phyloP scores from a whole-genome alignment of 30 jellyfish, hydroid and myxozoan genomes.

The Hydractinia symbiolongicarpus region DNA sequence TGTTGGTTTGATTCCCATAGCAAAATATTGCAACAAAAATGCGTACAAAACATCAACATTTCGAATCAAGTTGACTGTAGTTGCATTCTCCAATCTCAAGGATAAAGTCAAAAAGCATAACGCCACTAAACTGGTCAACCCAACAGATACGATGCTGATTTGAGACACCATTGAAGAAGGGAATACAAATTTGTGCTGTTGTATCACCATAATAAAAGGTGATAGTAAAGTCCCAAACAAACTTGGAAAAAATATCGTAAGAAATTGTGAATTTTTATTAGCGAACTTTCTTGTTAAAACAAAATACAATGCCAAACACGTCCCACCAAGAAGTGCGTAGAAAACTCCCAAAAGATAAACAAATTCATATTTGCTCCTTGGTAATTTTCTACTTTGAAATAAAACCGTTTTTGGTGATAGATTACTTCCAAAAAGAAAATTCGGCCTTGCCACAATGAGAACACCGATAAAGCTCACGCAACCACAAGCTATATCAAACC shows the following conservation, averaged over 20 bases:
- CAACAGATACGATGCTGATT: conserved; percentile 39
- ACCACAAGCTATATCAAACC: conserved; percentile 56
- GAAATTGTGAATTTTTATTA: neutral
- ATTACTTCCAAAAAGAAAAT: conserved; percentile 51
- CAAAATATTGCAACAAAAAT: conserved; percentile 34
- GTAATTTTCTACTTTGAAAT: conserved; percentile 22
- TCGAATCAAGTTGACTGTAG: conserved; percentile 54
- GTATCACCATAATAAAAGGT: conserved; percentile 8
- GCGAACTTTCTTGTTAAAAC: conserved; percentile 54
- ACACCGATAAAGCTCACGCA: conserved; percentile 55
- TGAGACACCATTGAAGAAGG: conserved; percentile 46
- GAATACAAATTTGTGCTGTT: conserved; percentile 19
- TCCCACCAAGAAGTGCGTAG: conserved; percentile 53
- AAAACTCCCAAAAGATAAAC: conserved; percentile 47
- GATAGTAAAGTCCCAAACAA: conserved; percentile 47
- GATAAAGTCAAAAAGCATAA: conserved; percentile 45
- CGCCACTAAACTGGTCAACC: conserved; percentile 45
- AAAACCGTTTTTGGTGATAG: conserved; percentile 14
- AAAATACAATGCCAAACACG: conserved; percentile 55
- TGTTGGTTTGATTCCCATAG: conserved; percentile 17
- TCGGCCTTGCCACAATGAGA: conserved; percentile 58
- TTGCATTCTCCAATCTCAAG: conserved; percentile 64
- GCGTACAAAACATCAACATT: conserved; percentile 79
- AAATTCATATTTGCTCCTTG: conserved; percentile 11
- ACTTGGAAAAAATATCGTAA: conserved; percentile 61